Base-by-base conservation (phyloP, 2,888 invertebrate species). In the Oegoconia quadripuncta region DNA sequence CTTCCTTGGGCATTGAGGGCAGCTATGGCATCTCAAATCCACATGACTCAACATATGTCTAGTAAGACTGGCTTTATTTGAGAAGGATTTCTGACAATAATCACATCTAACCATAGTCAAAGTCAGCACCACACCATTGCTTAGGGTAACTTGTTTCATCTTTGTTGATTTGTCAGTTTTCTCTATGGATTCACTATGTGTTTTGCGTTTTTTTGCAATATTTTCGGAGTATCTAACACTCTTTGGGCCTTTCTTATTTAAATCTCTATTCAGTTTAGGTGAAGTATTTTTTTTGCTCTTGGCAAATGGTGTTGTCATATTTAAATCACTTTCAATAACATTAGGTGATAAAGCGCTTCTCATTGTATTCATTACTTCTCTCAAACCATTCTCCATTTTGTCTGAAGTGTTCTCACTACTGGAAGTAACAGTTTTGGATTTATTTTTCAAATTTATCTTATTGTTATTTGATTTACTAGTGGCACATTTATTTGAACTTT, bases 1-100 rank as follows among this genome's bases (percentile, higher is more conserved):
- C 26, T 83, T 80, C 52, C 89, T 90, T 9, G 88, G 82, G 59
- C 94, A 94, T 41, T 89, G 80, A 5, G 78, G 72, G 62, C 94
- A 94, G 33, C 82, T 68, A 56, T 89, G 91, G 0, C 91, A 92
- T 30, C 91, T 87, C 50, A 91, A 86, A 46, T 91, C 89, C 0
- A 91, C 89, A 64, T 94, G 94, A 15, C 89, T 86, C 35, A 91
- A 88, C 46, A 90, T 80, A 64, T 94, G 94, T 56, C 92, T 91
- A 30, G 89, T 87, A 42, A 94, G 74, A 57, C 92, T 91, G 44
- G 91, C 90, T 50, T 90, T 90, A 35, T 89, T 89, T 34, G 88
- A 81, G 64, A 93, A 94, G 28, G 77, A 77, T 73, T 91, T 93
- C 2, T 88, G 67, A 59, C 94, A 94, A 40, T 90, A 76, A 38